Percentiles rank a stretch among this genome's conserved stretches.
Evolutionary conservation across 2,113 vertebrate species (phyloP).

Genomic region (Eira barbara): DNA sequence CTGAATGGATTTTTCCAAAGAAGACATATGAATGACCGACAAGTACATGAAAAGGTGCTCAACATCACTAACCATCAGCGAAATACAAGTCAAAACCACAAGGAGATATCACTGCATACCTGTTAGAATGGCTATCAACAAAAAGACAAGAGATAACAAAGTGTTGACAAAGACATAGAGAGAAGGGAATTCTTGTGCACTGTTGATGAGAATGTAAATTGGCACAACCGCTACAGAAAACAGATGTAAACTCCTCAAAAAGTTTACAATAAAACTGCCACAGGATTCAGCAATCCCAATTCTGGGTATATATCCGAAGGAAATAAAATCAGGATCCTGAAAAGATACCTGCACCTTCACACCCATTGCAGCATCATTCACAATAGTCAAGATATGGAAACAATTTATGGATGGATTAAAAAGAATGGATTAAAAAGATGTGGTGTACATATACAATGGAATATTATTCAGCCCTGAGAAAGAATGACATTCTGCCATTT

Average conservation of each 20-base stretch:
- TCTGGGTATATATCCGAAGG: not conserved
- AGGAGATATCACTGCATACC: not conserved
- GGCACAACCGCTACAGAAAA: not conserved
- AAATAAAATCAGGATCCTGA: not conserved
- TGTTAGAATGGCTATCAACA: not conserved
- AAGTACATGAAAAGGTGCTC: not conserved
- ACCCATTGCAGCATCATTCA: not conserved
- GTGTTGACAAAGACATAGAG: not conserved
- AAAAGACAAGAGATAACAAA: not conserved
- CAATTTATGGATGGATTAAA: not conserved
- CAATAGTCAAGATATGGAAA: not conserved
- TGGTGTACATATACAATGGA: not conserved
- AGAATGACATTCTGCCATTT: not conserved
- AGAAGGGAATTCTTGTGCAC: not conserved
- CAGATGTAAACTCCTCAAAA: not conserved
- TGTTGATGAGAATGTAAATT: not conserved
- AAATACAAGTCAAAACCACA: not conserved
- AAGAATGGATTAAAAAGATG: not conserved
- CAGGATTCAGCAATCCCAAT: not conserved
- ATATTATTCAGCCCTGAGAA: not conserved
- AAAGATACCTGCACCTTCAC: not conserved
- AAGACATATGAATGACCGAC: not conserved
- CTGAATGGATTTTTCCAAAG: not conserved
- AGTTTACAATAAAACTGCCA: not conserved
- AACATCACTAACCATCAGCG: not conserved